A percentile compares a stretch with the other conserved stretches of the same genome.
These are phyloP conservation scores for Dicentrarchus labrax DNA, from an alignment of 2,113 vertebrate genomes.

Conservation along the genomic window DNA sequence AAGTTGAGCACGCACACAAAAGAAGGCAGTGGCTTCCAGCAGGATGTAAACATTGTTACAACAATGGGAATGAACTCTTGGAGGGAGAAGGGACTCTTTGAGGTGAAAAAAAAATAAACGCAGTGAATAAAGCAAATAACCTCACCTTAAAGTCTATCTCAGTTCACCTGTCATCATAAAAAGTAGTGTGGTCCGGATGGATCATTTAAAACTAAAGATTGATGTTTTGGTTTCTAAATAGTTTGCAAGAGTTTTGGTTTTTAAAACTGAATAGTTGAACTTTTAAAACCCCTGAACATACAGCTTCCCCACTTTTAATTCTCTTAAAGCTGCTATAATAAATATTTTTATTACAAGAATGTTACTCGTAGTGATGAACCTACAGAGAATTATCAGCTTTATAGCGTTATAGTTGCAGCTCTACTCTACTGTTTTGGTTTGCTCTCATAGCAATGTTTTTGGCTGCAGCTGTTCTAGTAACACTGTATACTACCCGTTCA, in stretches of 20 bases:
- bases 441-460: too few relatives aligned
- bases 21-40: slow-evolving; percentile 28
- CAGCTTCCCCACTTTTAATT: neutral
- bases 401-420: too few relatives aligned
- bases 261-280: slow-evolving; percentile 32
- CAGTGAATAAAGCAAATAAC: slow-evolving; percentile 42
- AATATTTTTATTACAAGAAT: neutral
- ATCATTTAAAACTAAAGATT: slow-evolving; percentile 39
- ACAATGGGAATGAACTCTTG: slow-evolving; percentile 41
- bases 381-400: neutral
- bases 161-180: slow-evolving; percentile 57
- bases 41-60: slow-evolving; percentile 36
- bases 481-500: neutral
- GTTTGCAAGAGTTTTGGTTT: slow-evolving; percentile 36
- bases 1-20: slow-evolving; percentile 45
- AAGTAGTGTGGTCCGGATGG: slow-evolving; percentile 30
- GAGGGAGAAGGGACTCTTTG: slow-evolving; percentile 23
- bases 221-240: slow-evolving; percentile 32
- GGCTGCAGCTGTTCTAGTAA: too few relatives aligned
- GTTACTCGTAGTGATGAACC: neutral
- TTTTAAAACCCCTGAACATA: neutral
- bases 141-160: slow-evolving; percentile 52
- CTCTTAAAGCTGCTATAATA: neutral
- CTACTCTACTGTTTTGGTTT: too few relatives aligned
- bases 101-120: slow-evolving; percentile 12